Base-by-base conservation (phyloP, 2,113 vertebrate species). In the Phylloscopus trochilus region DNA sequence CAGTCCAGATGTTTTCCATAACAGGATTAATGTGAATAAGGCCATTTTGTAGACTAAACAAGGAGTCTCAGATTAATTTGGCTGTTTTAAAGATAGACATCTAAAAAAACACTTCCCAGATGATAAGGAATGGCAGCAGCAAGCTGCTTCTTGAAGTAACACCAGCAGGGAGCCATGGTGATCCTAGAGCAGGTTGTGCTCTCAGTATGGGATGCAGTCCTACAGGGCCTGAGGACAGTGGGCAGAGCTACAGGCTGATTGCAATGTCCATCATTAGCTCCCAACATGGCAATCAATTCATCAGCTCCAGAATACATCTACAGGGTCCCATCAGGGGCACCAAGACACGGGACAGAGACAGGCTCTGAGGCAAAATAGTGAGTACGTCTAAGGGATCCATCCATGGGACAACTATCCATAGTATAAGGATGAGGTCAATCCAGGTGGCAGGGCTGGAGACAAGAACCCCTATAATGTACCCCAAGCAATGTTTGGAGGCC, bases 281-380 rank as follows among this genome's bases (percentile, higher is more conserved):
- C 11, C 12, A 64, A 5, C 12, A 41, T 6, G 26, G 9, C 9
- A 91, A 64, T 7, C 8, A 60, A 35, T 47, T 28, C 6, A 11
- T 60, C 28, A 66, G 8, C 37, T 81, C 24, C 28, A 60, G 11
- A 74, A 66, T 18, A 37, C 2, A 28, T 24, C 19, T 37, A 67
- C 30, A 35, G 30, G 13, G 72, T 63, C 20, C 16, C 7, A 23
- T 28, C 9, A 68, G 33, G 3, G 11, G 8, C 30, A 80, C 10
- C 20, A 80, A 73, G 63, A 47, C 33, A 22, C 0, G 0, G 15
- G n/a, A 37, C 11, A 66, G 51, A n/a, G n/a, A n/a, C 2, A 9
- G 8, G 6, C 6, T 17, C 44, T 49, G 27, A 43, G 46, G 5
- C 14, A 60, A 73, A 17, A 33, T 11, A 14, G 8, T 69, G 18